Percentiles rank a stretch among this genome's conserved stretches.
Evolutionary conservation across 2,797 vertebrate species (phyloP).

Genomic region (Galaxias olidus): DNA sequence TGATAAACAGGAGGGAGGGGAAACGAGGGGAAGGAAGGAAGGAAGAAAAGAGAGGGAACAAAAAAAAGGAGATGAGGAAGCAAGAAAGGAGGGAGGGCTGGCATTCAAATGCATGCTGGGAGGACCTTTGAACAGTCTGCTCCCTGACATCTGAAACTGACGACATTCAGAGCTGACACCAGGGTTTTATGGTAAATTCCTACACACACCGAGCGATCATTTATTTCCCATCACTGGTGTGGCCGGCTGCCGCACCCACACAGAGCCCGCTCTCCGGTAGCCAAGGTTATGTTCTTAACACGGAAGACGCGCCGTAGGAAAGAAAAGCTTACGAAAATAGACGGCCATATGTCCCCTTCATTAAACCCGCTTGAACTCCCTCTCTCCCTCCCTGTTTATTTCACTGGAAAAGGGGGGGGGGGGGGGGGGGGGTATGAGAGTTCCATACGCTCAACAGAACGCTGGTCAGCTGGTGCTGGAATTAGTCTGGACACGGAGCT

Average conservation of each 20-base stretch:
- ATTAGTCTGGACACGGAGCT: slow-evolving; percentile 7
- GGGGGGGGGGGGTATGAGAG: too few relatives aligned
- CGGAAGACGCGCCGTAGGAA: slow-evolving; percentile 9
- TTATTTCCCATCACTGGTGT: too few relatives aligned
- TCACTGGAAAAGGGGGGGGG: slow-evolving; percentile 1
- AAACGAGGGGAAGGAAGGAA: slow-evolving; percentile 31
- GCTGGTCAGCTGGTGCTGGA: slow-evolving; percentile 3
- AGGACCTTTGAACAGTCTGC: slow-evolving; percentile 52
- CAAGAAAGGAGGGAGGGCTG: not conserved
- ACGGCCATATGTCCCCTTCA: slow-evolving; percentile 5
- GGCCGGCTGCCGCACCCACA: too few relatives aligned
- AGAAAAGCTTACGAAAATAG: slow-evolving; percentile 33
- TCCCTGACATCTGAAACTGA: slow-evolving; percentile 45
- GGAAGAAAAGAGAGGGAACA: not conserved
- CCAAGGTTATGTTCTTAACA: slow-evolving; percentile 7
- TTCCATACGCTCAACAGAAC: slow-evolving; percentile 9
- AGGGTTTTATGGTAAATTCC: slow-evolving; percentile 30
- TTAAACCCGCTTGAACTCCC: not conserved
- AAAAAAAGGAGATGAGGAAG: not conserved
- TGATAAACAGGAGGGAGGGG: slow-evolving; percentile 57
- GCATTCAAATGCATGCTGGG: slow-evolving; percentile 37
- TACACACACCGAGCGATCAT: slow-evolving; percentile 1
- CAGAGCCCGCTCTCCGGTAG: too few relatives aligned
- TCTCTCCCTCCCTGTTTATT: not conserved
- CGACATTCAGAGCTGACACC: slow-evolving; percentile 29